Percentiles rank a stretch among this genome's conserved stretches.
These are phyloP conservation scores for Dugesia japonica DNA, from an alignment of 2,888 invertebrate genomes.

Conservation along the genomic window DNA sequence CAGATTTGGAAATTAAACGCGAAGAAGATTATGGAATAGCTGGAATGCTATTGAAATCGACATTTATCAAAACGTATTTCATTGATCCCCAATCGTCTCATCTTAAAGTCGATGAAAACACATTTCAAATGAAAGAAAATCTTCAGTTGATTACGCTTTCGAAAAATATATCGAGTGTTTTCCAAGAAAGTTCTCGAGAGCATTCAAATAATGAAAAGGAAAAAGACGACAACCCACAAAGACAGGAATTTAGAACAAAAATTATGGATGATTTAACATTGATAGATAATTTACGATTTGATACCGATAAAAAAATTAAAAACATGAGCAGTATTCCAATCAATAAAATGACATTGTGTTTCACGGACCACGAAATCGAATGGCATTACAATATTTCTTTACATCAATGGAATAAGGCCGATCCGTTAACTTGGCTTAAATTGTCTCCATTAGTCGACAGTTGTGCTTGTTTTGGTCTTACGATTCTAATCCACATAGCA, in stretches of 20 bases:
- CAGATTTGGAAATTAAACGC: constrained; percentile 21
- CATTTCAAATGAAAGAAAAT: background rate
- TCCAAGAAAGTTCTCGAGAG: background rate
- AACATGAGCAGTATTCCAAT: background rate
- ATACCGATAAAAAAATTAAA: constrained; percentile 22
- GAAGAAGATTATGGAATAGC: background rate
- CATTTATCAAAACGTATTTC: constrained; percentile 25
- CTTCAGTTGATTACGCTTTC: background rate
- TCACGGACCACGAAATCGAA: background rate
- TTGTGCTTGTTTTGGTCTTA: background rate
- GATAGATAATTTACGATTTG: constrained; percentile 7
- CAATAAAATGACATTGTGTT: background rate
- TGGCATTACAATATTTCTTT: background rate
- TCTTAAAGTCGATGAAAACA: background rate
- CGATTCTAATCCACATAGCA: background rate
- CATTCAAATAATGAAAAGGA: background rate
- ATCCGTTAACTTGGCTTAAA: background rate
- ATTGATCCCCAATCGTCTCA: constrained; percentile 24
- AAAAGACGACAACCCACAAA: background rate
- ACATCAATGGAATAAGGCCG: background rate
- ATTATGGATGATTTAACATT: background rate
- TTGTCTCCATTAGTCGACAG: background rate
- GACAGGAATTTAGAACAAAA: background rate
- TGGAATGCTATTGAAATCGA: background rate
- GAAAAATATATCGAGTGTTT: background rate